These are phyloP conservation scores for Rhinichthys osculus DNA, from an alignment of 2,797 vertebrate genomes.

Conservation along the genomic window DNA sequence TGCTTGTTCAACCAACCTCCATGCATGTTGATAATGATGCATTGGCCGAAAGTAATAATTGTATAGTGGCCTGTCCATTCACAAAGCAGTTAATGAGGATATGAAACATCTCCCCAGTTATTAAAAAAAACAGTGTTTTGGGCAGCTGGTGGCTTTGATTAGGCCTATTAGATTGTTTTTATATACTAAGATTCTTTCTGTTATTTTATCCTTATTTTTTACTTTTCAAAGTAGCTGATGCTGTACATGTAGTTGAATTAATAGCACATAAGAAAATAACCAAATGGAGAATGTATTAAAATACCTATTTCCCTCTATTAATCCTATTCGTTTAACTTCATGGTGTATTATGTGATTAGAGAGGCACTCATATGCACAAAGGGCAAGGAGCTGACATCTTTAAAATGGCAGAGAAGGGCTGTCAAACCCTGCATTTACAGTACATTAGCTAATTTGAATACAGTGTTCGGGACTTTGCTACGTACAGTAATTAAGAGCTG, in stretches of 20 bases:
- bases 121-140: neutral
- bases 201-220: neutral
- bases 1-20: neutral
- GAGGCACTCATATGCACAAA: neutral
- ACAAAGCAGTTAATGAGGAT: neutral
- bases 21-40: too few relatives aligned
- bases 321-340: constrained; percentile 1
- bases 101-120: neutral
- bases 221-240: neutral
- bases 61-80: neutral
- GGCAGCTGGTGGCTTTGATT: neutral
- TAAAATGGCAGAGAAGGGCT: neutral
- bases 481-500: neutral
- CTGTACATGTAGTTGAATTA: neutral
- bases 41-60: neutral
- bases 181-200: neutral
- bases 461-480: neutral
- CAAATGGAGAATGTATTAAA: neutral
- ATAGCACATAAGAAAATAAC: neutral
- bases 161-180: neutral
- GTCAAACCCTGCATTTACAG: neutral
- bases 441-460: neutral
- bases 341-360: neutral
- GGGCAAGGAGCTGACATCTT: neutral
- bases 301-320: neutral